Percentiles rank a stretch among this genome's conserved stretches.
These are phyloP conservation scores for Anoura caudifer DNA, from an alignment of 2,113 vertebrate species.

Conservation along the genomic window DNA sequence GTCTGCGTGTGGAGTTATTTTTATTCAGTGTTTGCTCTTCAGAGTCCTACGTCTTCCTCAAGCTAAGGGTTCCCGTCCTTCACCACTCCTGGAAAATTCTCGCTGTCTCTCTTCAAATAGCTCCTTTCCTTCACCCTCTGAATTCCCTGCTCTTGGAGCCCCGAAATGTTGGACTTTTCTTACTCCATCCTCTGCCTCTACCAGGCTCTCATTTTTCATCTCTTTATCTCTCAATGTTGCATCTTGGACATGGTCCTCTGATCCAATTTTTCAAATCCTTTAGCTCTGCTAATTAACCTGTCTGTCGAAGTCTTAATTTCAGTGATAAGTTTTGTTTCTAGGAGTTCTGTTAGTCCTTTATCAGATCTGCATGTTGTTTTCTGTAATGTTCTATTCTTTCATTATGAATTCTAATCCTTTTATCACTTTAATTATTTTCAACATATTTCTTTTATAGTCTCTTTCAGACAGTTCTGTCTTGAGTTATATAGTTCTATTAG, in stretches of 20 bases:
- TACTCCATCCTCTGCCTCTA: background rate
- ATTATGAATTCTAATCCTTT: background rate
- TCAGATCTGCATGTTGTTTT: background rate
- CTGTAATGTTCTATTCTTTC: background rate
- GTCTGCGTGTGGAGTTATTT: background rate
- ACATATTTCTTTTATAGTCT: background rate
- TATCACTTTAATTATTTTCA: slow-evolving; percentile 47
- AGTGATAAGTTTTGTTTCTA: background rate
- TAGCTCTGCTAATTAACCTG: slow-evolving; percentile 25
- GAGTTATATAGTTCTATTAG: background rate
- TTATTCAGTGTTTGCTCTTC: background rate
- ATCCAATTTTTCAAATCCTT: background rate
- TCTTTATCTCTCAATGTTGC: background rate
- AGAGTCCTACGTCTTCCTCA: background rate
- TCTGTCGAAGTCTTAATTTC: background rate
- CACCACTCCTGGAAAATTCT: background rate
- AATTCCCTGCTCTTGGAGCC: background rate
- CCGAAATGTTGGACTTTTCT: background rate
- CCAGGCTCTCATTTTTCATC: background rate
- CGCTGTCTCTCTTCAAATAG: background rate
- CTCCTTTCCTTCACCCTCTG: background rate
- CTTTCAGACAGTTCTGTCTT: background rate
- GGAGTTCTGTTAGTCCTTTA: background rate
- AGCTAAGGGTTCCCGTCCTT: background rate
- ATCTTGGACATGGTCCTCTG: background rate